Base-by-base conservation (phyloP, 1,140 invertebrate species). In the Mactra quadrangularis region DNA sequence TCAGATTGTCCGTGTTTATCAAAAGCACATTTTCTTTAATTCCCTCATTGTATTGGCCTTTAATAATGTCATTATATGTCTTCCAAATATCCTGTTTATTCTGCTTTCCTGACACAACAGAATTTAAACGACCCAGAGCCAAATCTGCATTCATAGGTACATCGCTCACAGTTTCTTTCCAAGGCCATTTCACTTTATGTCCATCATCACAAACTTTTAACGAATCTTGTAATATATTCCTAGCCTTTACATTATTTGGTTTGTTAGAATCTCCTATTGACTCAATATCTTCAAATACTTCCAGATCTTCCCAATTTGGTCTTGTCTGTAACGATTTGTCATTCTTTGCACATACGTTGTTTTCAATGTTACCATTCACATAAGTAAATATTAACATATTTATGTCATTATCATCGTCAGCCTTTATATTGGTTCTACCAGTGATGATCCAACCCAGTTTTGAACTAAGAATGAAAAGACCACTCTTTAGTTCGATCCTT, bases 121-220 rank as follows among this genome's bases (percentile, higher is more conserved):
- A 83, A 27, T 79, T 75, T 0, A 86, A 38, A 15, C 76, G 35
- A 35, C 55, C 71, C n/a, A 74, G 17, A 0, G 53, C 70, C 3
- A 85, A 55, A 57, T 68, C 71, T 19, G 29, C 19, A 52, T 85
- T 82, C 22, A 71, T 57, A n/a, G 84, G 74, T 2, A 85, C 29
- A 25, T 66, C 35, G 22, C 68, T 38, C 33, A 45, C n/a, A 59
- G 33, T 27, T 17, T 74, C 27, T 52, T 59, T 81, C 57, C 81
- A 83, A 3, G 75, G 75, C 47, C 81, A 79, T 22, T 33, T 70
- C 11, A 79, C 79, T 52, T 77, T 38, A 52, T 83, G 70, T 60
- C 59, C 53, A 19, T 41, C 55, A 15, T 83, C 45, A 33, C 60
- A 31, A 25, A 47, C 35, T 45, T 41, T 74, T n/a, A 79, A 17